phyloP scores from a whole-genome alignment of 2,113 vertebrate genomes.

The Progne subis region DNA sequence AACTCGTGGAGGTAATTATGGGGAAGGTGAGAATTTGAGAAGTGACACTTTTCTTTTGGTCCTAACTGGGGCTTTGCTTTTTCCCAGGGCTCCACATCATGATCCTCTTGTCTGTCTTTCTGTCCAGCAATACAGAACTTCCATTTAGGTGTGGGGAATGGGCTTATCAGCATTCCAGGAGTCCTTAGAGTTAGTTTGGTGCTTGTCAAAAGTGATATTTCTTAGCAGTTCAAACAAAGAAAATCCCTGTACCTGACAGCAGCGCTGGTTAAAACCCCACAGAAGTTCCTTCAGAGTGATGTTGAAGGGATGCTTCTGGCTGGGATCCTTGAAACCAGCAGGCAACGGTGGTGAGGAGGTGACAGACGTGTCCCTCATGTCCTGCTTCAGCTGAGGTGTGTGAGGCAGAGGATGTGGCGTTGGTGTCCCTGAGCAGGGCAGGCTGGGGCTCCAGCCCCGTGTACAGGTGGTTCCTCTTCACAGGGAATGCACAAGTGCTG shows the following conservation, averaged over 20 bases:
- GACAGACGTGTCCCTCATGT: neutral
- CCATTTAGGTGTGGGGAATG: fast-evolving
- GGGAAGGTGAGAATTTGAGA: neutral
- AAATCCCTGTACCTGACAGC: neutral
- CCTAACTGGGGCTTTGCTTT: neutral
- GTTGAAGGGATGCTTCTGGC: neutral
- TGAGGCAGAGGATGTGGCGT: neutral
- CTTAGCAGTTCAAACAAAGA: neutral
- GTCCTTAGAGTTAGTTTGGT: neutral
- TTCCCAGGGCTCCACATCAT: neutral
- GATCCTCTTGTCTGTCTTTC: neutral
- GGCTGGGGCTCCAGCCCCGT: neutral
- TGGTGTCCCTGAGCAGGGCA: neutral
- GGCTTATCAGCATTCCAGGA: neutral
- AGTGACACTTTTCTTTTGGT: neutral
- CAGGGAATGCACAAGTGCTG: neutral
- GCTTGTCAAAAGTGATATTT: neutral
- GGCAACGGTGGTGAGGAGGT: neutral
- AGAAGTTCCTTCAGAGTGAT: fast-evolving
- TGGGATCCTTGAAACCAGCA: neutral
- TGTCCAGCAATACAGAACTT: neutral
- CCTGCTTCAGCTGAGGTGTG: neutral
- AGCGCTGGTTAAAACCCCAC: fast-evolving
- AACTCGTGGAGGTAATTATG: neutral
- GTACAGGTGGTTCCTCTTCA: neutral